phyloP scores from a whole-genome alignment of 2,113 vertebrate species.

The Boulengeromyrus knoepffleri region DNA sequence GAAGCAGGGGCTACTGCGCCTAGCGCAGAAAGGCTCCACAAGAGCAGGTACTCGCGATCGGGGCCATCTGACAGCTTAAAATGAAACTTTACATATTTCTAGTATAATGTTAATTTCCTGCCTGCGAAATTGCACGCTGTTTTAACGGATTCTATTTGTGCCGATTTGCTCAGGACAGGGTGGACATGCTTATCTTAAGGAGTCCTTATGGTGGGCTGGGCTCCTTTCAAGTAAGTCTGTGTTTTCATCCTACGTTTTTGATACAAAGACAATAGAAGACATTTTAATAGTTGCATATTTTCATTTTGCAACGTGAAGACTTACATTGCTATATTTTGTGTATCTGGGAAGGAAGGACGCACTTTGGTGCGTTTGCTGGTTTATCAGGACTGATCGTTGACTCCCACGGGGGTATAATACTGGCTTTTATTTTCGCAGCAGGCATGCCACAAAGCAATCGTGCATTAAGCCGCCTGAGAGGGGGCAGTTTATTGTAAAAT shows the following conservation, averaged over 20 bases:
- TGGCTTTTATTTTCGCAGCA: background rate
- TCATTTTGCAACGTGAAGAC: background rate
- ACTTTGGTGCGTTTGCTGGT: conserved; percentile 33
- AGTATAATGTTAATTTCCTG: background rate
- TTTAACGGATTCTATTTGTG: background rate
- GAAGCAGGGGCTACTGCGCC: conserved; percentile 72
- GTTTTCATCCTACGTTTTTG: background rate
- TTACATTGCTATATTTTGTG: background rate
- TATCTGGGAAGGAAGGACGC: conserved; percentile 30
- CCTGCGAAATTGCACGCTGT: background rate
- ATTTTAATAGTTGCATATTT: background rate
- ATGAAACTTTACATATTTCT: background rate
- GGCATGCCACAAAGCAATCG: conserved; percentile 17
- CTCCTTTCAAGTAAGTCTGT: conserved; percentile 74
- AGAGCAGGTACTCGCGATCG: conserved; percentile 71
- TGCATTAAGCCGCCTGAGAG: background rate
- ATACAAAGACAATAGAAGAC: background rate
- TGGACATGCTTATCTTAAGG: conserved; percentile 71
- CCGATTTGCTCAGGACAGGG: conserved; percentile 61
- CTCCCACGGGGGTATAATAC: background rate
- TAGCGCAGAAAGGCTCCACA: conserved; percentile 58
- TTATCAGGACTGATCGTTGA: conserved; percentile 5
- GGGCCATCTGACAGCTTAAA: background rate
- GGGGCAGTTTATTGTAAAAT: background rate
- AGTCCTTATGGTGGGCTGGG: conserved; percentile 80